Base-by-base conservation (phyloP, 2,113 vertebrate species). In the Leptobrachium ailaonicum region DNA sequence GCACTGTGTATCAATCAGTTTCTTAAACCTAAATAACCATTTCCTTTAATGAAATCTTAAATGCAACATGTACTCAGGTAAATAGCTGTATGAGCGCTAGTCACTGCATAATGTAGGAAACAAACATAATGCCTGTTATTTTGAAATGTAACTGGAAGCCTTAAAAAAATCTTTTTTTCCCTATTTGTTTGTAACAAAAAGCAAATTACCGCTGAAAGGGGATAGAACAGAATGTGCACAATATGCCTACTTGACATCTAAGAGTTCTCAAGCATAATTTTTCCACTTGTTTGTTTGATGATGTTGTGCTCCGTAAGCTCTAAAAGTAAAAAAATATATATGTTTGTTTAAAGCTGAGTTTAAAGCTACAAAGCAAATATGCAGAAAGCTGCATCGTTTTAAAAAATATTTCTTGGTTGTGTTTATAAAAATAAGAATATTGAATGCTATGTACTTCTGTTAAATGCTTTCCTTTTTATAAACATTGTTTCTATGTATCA, bases 201-300 rank as follows among this genome's bases (percentile, higher is more conserved):
- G 70, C 12, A 62, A 69, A 71, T 40, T 63, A 78, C 64, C 64
- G 53, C 56, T 78, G 44, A 71, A 78, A 64, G 43, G 14, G 60
- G 42, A 78, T 63, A n/a, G 45, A 53, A 71, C 76, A 71, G 54
- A 71, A 43, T 63, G 45, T 41, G 42, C 43, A 45, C 68, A 71
- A 64, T 71, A 62, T 64, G 44, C 41, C 44, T 47, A 50, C 76
- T 78, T 78, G 56, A 78, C 20, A 63, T 62, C 67, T 40, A 78
- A 62, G 67, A 14, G 10, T 71, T 63, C 53, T 71, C 58, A 42
- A 78, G 3, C 8, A 44, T 43, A 11, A 54, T 8, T 44, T 77
- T 76, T 62, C 43, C 68, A 63, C 58, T 63, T 50, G 50, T 71
- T 71, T 78, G 42, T 77, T 60, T 77, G 50, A 60, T 40, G 40